Evolutionary conservation across 1,140 invertebrate species (phyloP).

Genomic region (Dinoponera quadriceps): DNA sequence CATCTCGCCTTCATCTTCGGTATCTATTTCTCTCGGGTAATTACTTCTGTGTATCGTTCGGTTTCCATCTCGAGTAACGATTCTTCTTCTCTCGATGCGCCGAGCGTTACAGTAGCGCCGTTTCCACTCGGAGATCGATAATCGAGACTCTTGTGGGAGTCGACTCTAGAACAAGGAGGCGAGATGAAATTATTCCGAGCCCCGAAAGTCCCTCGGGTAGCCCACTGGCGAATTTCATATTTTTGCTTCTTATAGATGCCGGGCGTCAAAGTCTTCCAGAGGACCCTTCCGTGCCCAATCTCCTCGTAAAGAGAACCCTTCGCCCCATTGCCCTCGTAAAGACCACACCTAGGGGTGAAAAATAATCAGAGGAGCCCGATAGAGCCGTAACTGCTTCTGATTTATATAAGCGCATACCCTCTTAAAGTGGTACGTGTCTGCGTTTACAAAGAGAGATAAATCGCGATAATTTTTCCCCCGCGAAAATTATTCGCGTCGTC

Average conservation of each 20-base stretch:
- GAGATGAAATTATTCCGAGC: slow-evolving; percentile 66
- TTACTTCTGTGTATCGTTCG: slow-evolving; percentile 45
- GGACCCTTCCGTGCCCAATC: slow-evolving; percentile 60
- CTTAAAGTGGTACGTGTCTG: slow-evolving; percentile 32
- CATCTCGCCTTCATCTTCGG: slow-evolving; percentile 38
- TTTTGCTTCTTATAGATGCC: slow-evolving; percentile 55
- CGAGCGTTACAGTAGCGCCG: slow-evolving; percentile 53
- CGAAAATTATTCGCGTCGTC: slow-evolving; percentile 6
- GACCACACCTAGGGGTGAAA: slow-evolving; percentile 55
- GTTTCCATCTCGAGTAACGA: slow-evolving; percentile 39
- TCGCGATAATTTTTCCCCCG: slow-evolving; percentile 25
- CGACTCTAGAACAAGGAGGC: slow-evolving; percentile 47
- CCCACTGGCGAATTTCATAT: slow-evolving; percentile 67
- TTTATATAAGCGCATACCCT: slow-evolving; percentile 33
- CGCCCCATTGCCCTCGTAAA: slow-evolving; percentile 62
- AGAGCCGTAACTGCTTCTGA: slow-evolving; percentile 63
- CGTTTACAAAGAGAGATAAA: slow-evolving; percentile 27
- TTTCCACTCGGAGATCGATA: slow-evolving; percentile 41
- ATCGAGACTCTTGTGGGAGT: slow-evolving; percentile 36
- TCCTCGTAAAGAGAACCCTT: slow-evolving; percentile 70
- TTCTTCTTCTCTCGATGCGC: slow-evolving; percentile 41
- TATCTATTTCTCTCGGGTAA: slow-evolving; percentile 39
- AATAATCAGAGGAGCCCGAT: slow-evolving; percentile 67
- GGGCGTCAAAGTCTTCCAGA: slow-evolving; percentile 56
- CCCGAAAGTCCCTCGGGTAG: slow-evolving; percentile 64